Conservation (phyloP, 23 tunicate genomes). For the Botrylloides violaceus region DNA sequence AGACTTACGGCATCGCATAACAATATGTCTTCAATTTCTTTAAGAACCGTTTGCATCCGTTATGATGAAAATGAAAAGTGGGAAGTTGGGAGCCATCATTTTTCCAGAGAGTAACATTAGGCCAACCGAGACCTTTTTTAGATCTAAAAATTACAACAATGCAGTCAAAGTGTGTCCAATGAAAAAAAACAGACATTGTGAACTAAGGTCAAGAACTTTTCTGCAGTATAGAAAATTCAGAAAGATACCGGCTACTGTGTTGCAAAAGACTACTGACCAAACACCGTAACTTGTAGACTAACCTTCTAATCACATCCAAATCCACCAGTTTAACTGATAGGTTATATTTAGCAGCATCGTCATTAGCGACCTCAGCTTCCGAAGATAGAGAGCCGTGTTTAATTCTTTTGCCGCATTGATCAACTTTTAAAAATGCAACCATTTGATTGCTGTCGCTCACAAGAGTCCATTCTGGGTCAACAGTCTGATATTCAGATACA, state of each 20-base stretch:
- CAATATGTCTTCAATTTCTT: constrained; percentile 48
- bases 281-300: not conserved
- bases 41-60: constrained; percentile 56
- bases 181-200: too few species aligned
- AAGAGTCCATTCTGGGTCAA: constrained; percentile 83
- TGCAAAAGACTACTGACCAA: too few species aligned
- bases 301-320: constrained; percentile 37
- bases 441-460: constrained; percentile 25
- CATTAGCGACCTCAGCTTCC: constrained; percentile 13
- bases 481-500: constrained; percentile 10
- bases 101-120: constrained; percentile 42
- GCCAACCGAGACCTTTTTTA: constrained; percentile 60
- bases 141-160: too few species aligned
- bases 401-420: constrained; percentile 29
- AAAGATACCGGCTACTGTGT: not conserved
- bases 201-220: too few species aligned
- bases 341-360: constrained; percentile 22
- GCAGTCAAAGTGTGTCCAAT: too few species aligned
- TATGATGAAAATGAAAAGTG: constrained; percentile 63
- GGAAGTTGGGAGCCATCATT: constrained; percentile 73
- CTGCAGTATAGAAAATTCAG: too few species aligned
- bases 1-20: constrained; percentile 25
- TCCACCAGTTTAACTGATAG: constrained; percentile 34
- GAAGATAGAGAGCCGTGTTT: constrained; percentile 23
- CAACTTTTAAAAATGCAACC: constrained; percentile 14